Conservation (phyloP, 2,888 invertebrate species). For the Adelphocoris suturalis region DNA sequence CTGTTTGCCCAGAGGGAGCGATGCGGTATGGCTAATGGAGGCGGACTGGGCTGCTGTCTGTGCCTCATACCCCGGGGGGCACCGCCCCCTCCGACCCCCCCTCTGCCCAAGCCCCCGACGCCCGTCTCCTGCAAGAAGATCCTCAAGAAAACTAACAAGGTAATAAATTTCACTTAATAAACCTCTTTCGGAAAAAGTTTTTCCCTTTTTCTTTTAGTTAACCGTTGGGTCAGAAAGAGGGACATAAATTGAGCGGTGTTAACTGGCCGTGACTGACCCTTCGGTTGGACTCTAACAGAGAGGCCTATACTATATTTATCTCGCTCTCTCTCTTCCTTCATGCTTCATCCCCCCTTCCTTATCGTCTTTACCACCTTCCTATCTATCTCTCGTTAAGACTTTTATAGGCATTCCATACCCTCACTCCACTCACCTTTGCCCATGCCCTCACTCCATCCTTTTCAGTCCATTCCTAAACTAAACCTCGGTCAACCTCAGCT, state of each 20-base stretch:
- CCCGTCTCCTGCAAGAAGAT: slow-evolving; percentile 74
- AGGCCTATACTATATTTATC: neutral
- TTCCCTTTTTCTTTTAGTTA: slow-evolving; percentile 23
- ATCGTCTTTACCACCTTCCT: neutral
- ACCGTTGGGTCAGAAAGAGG: neutral
- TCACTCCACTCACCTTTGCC: too few species aligned
- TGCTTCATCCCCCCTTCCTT: neutral
- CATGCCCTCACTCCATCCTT: too few species aligned
- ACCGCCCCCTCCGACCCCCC: slow-evolving; percentile 69
- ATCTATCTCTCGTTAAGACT: neutral
- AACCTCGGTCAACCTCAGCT: too few species aligned
- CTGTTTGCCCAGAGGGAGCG: slow-evolving; percentile 65
- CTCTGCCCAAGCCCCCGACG: slow-evolving; percentile 72
- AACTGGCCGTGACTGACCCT: slow-evolving; percentile 54
- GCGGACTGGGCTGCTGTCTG: slow-evolving; percentile 79
- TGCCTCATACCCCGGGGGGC: slow-evolving; percentile 77
- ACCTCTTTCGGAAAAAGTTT: slow-evolving; percentile 33
- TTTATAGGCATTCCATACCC: neutral
- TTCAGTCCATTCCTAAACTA: too few species aligned
- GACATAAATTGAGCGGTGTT: slow-evolving; percentile 48
- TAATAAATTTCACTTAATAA: slow-evolving; percentile 59
- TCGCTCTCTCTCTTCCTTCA: neutral
- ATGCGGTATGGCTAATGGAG: slow-evolving; percentile 71
- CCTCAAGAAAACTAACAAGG: slow-evolving; percentile 75
- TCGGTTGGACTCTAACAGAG: neutral